Base-by-base conservation (phyloP, 1,140 invertebrate genomes). In the Tetramorium simillimum region DNA sequence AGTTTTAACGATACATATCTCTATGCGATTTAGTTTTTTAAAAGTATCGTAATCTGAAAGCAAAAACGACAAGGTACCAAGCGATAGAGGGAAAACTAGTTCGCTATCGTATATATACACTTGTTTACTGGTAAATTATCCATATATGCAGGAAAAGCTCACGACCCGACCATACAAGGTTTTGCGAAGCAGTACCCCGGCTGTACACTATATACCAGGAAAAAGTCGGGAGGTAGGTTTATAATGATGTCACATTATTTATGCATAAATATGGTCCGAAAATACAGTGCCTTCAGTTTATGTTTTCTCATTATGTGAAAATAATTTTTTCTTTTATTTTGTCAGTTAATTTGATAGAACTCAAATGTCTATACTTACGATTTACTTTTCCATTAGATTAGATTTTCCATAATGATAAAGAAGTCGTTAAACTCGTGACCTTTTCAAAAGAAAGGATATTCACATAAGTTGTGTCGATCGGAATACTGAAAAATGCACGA, bases 181-280 rank as follows among this genome's bases (percentile, higher is more conserved):
- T 87, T 90, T 85, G 85, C 89, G 75, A 91, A 90, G 85, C 86
- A 88, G 65, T 92, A 91, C 58, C 86, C 88, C 21, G 86, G 89
- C 73, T 91, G 81, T 67, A 88, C 88, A 58, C 84, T 91, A 63
- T 90, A 92, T 78, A 91, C 87, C 51, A 89, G 91, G 67, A 92
- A 92, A 92, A 92, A 90, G 63, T 84, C 85, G 63, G 91, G 91
- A 92, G 91, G 91, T 92, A 89, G 86, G 43, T 51, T 24, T 24
- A 60, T 49, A 51, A 33, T 3, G 16, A 56, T 69, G 67, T 21
- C 6, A 37, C 76, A 7, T 56, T 14, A 58, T 58, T 37, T 10
- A 24, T 67, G 7, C 28, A 70, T 69, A 70, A 73, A 53, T 37
- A 70, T 80, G 9, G 18, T 82, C 9, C 46, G 3, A 56, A 40